Percentiles rank a stretch among this genome's conserved stretches.
These are phyloP conservation scores for Acleris sparsana DNA, from an alignment of 2,888 invertebrate species.

Conservation along the genomic window DNA sequence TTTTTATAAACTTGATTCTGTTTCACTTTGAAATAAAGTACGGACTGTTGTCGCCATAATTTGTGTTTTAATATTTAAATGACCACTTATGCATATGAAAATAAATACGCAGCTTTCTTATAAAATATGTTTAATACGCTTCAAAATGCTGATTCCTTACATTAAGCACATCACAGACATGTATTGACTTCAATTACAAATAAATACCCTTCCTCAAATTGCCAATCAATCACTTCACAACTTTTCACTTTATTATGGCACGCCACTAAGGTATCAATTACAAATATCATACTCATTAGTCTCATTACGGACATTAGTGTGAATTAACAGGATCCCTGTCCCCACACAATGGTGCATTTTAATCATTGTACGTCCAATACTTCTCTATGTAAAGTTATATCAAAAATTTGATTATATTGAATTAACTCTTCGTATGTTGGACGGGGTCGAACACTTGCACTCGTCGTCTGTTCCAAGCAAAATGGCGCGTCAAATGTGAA, in stretches of 20 bases:
- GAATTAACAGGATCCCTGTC: too few species aligned
- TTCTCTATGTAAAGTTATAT: too few species aligned
- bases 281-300: too few species aligned
- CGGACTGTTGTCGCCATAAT: slow-evolving; percentile 33
- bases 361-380: too few species aligned
- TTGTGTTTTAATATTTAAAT: slow-evolving; percentile 7
- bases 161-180: slow-evolving; percentile 70
- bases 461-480: too few species aligned
- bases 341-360: too few species aligned
- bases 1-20: slow-evolving; percentile 17
- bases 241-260: slow-evolving; percentile 32
- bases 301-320: too few species aligned
- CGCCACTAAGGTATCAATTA: slow-evolving; percentile 1
- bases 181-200: slow-evolving; percentile 57
- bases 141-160: slow-evolving; percentile 45
- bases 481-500: too few species aligned
- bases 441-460: too few species aligned
- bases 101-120: slow-evolving; percentile 10
- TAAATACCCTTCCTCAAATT: slow-evolving; percentile 51
- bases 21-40: slow-evolving; percentile 33
- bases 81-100: background rate
- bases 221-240: slow-evolving; percentile 45
- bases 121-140: slow-evolving; percentile 28
- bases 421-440: too few species aligned
- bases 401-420: too few species aligned